Conservation (phyloP, 2,888 invertebrate species). For the Polyommatus iphigenia region DNA sequence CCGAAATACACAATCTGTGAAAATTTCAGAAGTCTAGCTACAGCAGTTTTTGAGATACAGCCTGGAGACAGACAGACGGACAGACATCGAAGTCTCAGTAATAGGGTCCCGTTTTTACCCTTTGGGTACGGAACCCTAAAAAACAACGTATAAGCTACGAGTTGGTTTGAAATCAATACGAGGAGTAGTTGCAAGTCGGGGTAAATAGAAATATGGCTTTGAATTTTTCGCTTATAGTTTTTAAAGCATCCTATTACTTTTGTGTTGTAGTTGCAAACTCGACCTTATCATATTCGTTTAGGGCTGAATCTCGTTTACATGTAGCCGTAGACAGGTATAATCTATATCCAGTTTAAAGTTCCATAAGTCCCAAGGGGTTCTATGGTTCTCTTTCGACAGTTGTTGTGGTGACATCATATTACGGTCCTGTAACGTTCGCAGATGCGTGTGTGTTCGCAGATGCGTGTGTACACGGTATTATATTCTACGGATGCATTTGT, state of each 20-base stretch:
- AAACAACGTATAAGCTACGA: not conserved
- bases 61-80: no score
- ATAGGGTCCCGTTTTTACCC: no score
- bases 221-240: constrained; percentile 21
- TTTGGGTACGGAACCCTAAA: no score
- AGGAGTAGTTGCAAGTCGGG: constrained; percentile 16
- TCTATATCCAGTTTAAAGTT: constrained; percentile 13
- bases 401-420: not conserved
- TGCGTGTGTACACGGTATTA: not conserved
- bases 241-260: constrained; percentile 21
- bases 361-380: constrained; percentile 10
- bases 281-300: not conserved
- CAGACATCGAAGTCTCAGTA: no score
- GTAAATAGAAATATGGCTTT: constrained; percentile 13
- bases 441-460: not conserved
- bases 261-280: not conserved
- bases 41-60: no score
- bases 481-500: not conserved
- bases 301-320: not conserved
- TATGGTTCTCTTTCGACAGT: constrained; percentile 2
- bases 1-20: no score
- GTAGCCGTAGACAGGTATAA: constrained; percentile 19
- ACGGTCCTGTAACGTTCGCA: not conserved
- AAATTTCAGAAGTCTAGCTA: no score
- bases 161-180: constrained; percentile 23